These are phyloP conservation scores for Cosmia trapezina DNA, from an alignment of 2,888 invertebrate genomes.

Conservation along the genomic window DNA sequence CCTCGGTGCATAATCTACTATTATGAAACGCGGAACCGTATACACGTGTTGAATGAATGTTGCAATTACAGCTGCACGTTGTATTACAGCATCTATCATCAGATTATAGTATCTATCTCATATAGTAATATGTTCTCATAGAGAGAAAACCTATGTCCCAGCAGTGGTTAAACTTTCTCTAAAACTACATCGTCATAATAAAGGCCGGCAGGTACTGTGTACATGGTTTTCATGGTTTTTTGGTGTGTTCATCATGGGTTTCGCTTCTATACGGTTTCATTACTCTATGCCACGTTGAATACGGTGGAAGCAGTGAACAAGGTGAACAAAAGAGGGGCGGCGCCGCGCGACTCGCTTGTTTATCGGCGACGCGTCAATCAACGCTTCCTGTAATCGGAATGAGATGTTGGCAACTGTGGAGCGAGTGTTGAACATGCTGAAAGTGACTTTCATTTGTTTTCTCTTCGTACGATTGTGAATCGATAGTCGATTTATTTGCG, in stretches of 20 bases:
- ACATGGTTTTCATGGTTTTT: background rate
- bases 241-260: too few relatives aligned
- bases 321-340: constrained; percentile 67
- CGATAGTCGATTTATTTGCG: constrained; percentile 1
- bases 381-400: constrained; percentile 71
- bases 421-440: constrained; percentile 18
- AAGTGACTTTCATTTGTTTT: constrained; percentile 34
- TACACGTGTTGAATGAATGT: too few relatives aligned
- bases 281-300: constrained; percentile 29
- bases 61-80: too few relatives aligned
- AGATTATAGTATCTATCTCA: too few relatives aligned
- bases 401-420: constrained; percentile 44
- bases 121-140: background rate
- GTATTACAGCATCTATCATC: too few relatives aligned
- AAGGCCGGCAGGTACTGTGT: background rate
- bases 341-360: constrained; percentile 77
- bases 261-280: constrained; percentile 8
- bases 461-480: background rate
- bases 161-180: too few relatives aligned
- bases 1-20: too few relatives aligned
- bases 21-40: too few relatives aligned
- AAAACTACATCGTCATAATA: too few relatives aligned
- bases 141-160: background rate
- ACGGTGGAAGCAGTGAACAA: constrained; percentile 48
- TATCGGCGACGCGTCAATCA: constrained; percentile 80